phyloP scores from a whole-genome alignment of 2,797 vertebrate species.

The Podarcis lilfordi region DNA sequence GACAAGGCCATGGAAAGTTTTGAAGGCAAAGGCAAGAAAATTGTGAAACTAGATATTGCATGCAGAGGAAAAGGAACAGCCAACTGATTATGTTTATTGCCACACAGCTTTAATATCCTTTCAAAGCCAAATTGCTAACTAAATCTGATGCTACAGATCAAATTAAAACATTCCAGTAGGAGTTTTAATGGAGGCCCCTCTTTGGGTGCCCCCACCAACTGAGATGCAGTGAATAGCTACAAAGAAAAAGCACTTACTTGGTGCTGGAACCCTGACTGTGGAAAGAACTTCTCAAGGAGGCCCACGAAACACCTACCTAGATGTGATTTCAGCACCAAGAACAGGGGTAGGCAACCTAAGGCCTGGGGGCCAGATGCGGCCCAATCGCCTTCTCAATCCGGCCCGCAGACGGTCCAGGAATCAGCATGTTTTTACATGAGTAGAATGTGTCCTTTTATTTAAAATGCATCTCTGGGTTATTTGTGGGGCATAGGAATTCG shows the following conservation, averaged over 20 bases:
- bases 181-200: too few relatives aligned
- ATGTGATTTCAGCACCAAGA: neutral
- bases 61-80: neutral
- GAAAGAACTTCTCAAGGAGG: neutral
- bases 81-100: neutral
- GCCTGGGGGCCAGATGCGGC: too few relatives aligned
- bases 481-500: too few relatives aligned
- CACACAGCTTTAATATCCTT: neutral
- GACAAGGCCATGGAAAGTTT: too few relatives aligned
- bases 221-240: neutral
- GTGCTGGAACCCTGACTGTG: neutral
- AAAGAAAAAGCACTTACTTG: neutral
- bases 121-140: constrained; percentile 20
- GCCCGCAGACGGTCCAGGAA: too few relatives aligned
- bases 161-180: neutral
- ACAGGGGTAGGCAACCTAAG: too few relatives aligned
- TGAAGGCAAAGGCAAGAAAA: neutral
- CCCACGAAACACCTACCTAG: neutral
- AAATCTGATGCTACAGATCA: neutral
- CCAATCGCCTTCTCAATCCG: too few relatives aligned
- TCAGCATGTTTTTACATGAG: too few relatives aligned
- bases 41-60: neutral
- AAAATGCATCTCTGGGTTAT: too few relatives aligned
- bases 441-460: too few relatives aligned
- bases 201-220: too few relatives aligned